A percentile compares a stretch with the other conserved stretches of the same genome.
Conservation (phyloP, 1,140 invertebrate species). For the Callitettix versicolor region DNA sequence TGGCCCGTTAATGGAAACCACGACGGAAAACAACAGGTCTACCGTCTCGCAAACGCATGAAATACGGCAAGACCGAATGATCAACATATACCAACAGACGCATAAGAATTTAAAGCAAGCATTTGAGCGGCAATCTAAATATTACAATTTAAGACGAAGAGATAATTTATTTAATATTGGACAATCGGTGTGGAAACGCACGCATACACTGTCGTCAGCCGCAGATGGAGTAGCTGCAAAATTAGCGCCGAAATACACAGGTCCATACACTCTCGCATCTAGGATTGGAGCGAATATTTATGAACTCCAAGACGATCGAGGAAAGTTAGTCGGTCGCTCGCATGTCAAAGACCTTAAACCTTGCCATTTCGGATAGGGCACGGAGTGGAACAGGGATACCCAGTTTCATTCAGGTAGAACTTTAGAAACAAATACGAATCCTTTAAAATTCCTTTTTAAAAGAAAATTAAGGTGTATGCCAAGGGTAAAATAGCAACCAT, state of each 20-base stretch:
- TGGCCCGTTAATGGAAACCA: background rate
- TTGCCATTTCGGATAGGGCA: background rate
- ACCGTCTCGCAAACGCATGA: background rate
- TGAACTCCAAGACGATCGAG: background rate
- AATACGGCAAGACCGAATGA: background rate
- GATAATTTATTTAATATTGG: background rate
- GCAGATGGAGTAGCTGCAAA: background rate
- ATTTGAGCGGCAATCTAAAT: background rate
- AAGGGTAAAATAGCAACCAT: background rate
- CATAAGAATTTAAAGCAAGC: background rate
- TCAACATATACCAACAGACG: background rate
- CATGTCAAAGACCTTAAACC: conserved; percentile 2
- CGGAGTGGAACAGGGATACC: background rate
- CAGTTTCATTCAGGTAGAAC: background rate
- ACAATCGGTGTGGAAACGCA: background rate
- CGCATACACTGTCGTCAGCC: background rate
- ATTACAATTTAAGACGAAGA: background rate
- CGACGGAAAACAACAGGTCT: background rate
- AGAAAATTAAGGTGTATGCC: background rate
- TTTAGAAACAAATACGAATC: background rate
- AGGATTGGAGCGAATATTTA: conserved; percentile 1
- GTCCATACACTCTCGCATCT: background rate
- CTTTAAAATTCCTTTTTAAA: background rate
- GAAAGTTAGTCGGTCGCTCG: background rate
- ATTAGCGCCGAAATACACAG: background rate